These are phyloP conservation scores for Epinotia nisella DNA, from an alignment of 2,888 invertebrate species.

Conservation along the genomic window DNA sequence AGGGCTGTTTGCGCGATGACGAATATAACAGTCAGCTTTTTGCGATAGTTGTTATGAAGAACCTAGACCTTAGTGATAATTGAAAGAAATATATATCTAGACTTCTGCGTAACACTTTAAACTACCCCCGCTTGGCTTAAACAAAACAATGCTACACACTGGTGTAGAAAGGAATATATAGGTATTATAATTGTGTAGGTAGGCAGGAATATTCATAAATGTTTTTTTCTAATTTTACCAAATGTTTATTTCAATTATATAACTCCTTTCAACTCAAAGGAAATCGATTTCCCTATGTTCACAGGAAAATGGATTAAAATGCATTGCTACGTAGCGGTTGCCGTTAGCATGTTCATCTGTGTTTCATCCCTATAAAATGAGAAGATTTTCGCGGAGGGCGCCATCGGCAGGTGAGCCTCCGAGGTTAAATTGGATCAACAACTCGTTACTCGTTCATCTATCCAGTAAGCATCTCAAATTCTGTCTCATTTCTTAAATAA, in stretches of 20 bases:
- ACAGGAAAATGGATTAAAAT: not conserved
- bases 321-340: not conserved
- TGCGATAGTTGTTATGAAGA: not conserved
- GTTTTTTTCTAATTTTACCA: no score
- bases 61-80: not conserved
- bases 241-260: no score
- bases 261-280: not conserved
- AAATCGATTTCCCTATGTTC: not conserved
- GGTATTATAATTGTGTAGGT: not conserved
- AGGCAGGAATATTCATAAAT: not conserved
- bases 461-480: not conserved
- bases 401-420: conserved; percentile 47
- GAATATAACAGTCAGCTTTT: conserved; percentile 1
- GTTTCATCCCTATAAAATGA: conserved; percentile 50
- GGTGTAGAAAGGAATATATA: not conserved
- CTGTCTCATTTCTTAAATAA: not conserved
- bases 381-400: conserved; percentile 51
- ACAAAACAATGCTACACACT: not conserved
- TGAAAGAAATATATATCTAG: not conserved
- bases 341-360: conserved; percentile 41
- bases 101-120: not conserved
- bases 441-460: conserved; percentile 32
- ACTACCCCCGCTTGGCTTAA: not conserved
- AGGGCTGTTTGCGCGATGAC: conserved; percentile 10
- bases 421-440: conserved; percentile 35